Evolutionary conservation across 2,797 vertebrate genomes (phyloP).

Genomic region (Siniperca undulata): DNA sequence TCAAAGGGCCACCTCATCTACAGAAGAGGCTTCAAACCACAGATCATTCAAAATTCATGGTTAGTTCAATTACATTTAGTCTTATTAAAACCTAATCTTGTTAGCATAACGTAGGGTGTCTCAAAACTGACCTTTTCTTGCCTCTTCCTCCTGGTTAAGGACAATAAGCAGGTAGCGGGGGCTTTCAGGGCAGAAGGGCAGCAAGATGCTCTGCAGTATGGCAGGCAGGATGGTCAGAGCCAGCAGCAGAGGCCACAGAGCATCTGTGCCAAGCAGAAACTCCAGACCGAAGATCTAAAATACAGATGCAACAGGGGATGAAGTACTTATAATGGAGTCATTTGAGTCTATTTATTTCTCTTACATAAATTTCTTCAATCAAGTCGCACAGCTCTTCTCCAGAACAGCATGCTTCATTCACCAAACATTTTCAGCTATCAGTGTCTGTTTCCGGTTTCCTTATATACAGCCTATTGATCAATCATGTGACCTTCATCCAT

Average conservation of each 20-base stretch:
- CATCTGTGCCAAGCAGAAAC: conserved; percentile 85
- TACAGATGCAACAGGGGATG: conserved; percentile 11
- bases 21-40: conserved; percentile 4
- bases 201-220: conserved; percentile 84
- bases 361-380: not conserved
- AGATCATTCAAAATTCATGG: conserved; percentile 44
- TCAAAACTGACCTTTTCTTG: conserved; percentile 85
- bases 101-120: not conserved
- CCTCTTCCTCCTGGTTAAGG: conserved; percentile 90
- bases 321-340: not conserved
- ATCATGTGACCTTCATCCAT: not conserved
- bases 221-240: conserved; percentile 88
- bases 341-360: not conserved
- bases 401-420: not conserved
- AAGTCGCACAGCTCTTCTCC: not conserved
- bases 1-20: conserved; percentile 17
- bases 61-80: conserved; percentile 5
- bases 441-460: not conserved
- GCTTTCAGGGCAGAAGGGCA: conserved; percentile 92
- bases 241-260: conserved; percentile 90
- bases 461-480: not conserved
- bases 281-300: conserved; percentile 91
- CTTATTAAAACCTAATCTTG: conserved; percentile 44
- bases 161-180: conserved; percentile 92
- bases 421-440: not conserved